Evolutionary conservation across 2,888 invertebrate species (phyloP).

Genomic region (Agrilus mali): DNA sequence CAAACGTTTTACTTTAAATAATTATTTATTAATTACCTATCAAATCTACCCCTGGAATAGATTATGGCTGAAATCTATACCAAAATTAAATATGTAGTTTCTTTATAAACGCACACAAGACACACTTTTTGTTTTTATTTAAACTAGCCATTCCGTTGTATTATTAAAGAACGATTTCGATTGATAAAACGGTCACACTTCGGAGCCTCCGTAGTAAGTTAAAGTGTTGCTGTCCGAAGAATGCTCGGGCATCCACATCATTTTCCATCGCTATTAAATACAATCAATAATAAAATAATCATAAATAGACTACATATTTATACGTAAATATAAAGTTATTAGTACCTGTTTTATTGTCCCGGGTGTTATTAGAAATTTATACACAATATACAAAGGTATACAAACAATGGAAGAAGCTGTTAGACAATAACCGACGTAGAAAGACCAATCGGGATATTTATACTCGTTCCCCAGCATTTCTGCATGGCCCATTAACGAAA

Average conservation of each 20-base stretch:
- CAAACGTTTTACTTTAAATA: no score
- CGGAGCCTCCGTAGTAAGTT: slow-evolving; percentile 37
- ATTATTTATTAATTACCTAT: no score
- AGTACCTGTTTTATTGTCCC: slow-evolving; percentile 42
- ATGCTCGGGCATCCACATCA: slow-evolving; percentile 37
- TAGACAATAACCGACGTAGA: slow-evolving; percentile 67
- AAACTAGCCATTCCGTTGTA: slow-evolving; percentile 34
- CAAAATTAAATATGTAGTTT: no score
- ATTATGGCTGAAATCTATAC: no score
- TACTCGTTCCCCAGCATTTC: slow-evolving; percentile 67
- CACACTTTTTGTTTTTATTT: slow-evolving; percentile 2
- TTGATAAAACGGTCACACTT: slow-evolving; percentile 36
- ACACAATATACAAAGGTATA: slow-evolving; percentile 73
- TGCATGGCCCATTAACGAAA: slow-evolving; percentile 67
- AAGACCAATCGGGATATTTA: slow-evolving; percentile 69
- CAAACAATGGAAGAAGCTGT: slow-evolving; percentile 76
- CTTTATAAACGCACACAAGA: no score
- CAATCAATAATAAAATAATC: slow-evolving; percentile 5
- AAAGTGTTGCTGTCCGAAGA: slow-evolving; percentile 32
- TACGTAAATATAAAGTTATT: no score
- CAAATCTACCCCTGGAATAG: no score
- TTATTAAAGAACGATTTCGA: slow-evolving; percentile 21
- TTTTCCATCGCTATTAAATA: slow-evolving; percentile 36
- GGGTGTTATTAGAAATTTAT: slow-evolving; percentile 59
- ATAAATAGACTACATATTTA: no score